phyloP scores from a whole-genome alignment of 2,797 vertebrate species.

The Falco peregrinus region DNA sequence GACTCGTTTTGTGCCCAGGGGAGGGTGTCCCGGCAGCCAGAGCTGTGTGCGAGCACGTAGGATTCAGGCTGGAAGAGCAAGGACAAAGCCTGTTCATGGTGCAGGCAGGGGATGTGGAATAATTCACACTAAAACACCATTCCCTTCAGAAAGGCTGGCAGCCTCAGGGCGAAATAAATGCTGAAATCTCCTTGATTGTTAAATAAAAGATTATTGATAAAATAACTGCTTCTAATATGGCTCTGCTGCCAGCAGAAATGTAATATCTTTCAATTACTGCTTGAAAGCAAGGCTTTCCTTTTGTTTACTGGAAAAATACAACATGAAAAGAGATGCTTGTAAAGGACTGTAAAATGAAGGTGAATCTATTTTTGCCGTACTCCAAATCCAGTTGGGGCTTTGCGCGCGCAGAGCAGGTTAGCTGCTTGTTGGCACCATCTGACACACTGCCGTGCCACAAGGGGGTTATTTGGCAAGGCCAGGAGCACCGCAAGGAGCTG shows the following conservation, averaged over 20 bases:
- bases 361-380: neutral
- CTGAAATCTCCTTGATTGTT: constrained; percentile 61
- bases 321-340: neutral
- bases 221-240: constrained; percentile 7
- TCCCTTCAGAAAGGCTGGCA: constrained; percentile 27
- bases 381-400: neutral
- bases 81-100: neutral
- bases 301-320: constrained; percentile 28
- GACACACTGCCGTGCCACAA: fast-evolving
- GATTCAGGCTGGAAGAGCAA: neutral
- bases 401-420: fast-evolving
- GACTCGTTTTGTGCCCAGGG: fast-evolving
- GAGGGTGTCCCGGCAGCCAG: neutral
- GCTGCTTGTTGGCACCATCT: neutral
- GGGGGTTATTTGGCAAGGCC: neutral
- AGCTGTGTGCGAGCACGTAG: fast-evolving
- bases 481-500: neutral
- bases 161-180: constrained; percentile 48
- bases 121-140: constrained; percentile 13
- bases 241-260: neutral
- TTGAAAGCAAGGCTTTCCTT: neutral
- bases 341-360: neutral
- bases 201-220: constrained; percentile 64
- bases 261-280: constrained; percentile 49
- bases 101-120: neutral